phyloP scores from a whole-genome alignment of 2,797 vertebrate genomes.

The Loriculus beryllinus region DNA sequence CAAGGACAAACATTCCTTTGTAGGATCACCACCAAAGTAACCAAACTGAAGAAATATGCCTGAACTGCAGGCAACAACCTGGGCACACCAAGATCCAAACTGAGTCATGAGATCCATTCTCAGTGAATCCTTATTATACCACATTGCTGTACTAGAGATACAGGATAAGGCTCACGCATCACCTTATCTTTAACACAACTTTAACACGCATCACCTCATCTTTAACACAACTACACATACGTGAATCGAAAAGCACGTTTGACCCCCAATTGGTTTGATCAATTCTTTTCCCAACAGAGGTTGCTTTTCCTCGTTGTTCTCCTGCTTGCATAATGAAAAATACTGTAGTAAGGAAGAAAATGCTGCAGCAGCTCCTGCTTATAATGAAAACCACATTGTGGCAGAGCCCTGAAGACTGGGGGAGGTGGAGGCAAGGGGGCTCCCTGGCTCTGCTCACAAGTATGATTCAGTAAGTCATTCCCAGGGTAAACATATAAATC shows the following conservation, averaged over 20 bases:
- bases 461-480: constrained; percentile 68
- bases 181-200: neutral
- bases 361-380: constrained; percentile 2
- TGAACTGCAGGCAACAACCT: neutral
- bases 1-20: neutral
- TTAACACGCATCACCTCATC: neutral
- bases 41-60: neutral
- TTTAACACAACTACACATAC: neutral
- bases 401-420: constrained; percentile 24
- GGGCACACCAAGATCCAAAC: neutral
- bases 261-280: neutral
- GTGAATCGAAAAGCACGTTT: neutral
- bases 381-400: constrained; percentile 65
- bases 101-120: neutral
- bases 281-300: neutral
- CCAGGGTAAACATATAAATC: constrained; percentile 64
- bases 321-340: constrained; percentile 1
- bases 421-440: constrained; percentile 49
- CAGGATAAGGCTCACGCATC: neutral
- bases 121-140: neutral
- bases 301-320: neutral
- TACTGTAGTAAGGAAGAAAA: constrained; percentile 33
- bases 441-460: constrained; percentile 48
- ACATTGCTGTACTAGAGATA: neutral
- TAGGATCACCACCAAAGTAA: neutral